Evolutionary conservation across 2,888 invertebrate genomes (phyloP).

Genomic region (Orgyia antiqua): DNA sequence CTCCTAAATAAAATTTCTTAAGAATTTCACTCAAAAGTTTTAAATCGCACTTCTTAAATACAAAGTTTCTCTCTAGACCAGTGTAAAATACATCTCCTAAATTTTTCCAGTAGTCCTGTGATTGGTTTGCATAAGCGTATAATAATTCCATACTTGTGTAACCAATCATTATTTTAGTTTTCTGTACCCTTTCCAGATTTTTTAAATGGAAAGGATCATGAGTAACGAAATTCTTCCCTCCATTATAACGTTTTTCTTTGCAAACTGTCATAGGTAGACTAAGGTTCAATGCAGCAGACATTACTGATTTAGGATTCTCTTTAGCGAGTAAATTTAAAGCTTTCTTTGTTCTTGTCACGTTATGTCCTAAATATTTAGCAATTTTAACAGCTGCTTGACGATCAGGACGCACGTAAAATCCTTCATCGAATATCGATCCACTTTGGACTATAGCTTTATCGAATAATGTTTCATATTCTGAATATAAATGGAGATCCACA

Average conservation of each 20-base stretch:
- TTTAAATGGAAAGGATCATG: slow-evolving; percentile 30
- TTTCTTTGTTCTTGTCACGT: slow-evolving; percentile 21
- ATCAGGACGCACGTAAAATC: slow-evolving; percentile 33
- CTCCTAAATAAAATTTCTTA: slow-evolving; percentile 32
- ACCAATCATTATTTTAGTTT: slow-evolving; percentile 37
- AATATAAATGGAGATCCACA: slow-evolving; percentile 45
- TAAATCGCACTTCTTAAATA: slow-evolving; percentile 12
- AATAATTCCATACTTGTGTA: slow-evolving; percentile 42
- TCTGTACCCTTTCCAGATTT: slow-evolving; percentile 19
- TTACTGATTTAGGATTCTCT: slow-evolving; percentile 30
- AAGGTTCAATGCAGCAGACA: slow-evolving; percentile 29
- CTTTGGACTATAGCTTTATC: slow-evolving; percentile 46
- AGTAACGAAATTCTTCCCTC: slow-evolving; percentile 30
- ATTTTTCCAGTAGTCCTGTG: slow-evolving; percentile 19
- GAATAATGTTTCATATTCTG: slow-evolving; percentile 38
- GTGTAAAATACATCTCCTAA: slow-evolving; percentile 10
- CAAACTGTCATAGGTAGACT: slow-evolving; percentile 31
- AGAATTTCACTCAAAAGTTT: slow-evolving; percentile 18
- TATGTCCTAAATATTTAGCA: slow-evolving; percentile 34
- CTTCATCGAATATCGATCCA: slow-evolving; percentile 36
- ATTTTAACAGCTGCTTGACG: slow-evolving; percentile 34
- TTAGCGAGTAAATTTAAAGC: slow-evolving; percentile 34
- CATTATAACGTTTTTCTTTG: slow-evolving; percentile 31
- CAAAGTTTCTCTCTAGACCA: slow-evolving; percentile 13
- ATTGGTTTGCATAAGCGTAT: slow-evolving; percentile 25